Percentiles rank a stretch among this genome's conserved stretches.
Evolutionary conservation across 2,113 vertebrate genomes (phyloP).

Genomic region (Piprites chloris): DNA sequence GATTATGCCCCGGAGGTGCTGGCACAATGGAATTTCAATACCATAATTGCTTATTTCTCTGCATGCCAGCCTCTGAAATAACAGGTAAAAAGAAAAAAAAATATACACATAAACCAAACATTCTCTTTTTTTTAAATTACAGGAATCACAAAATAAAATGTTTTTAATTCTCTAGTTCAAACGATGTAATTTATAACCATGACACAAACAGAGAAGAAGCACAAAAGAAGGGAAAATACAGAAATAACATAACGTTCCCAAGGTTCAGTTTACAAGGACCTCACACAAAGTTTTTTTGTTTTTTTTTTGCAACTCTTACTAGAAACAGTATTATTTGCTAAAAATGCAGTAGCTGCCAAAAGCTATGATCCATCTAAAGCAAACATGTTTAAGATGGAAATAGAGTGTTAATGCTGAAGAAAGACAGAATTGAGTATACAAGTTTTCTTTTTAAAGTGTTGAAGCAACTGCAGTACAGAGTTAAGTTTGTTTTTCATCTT

Average conservation of each 20-base stretch:
- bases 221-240: conserved; percentile 68
- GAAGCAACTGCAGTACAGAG: conserved; percentile 35
- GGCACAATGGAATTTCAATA: conserved; percentile 79
- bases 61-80: conserved; percentile 74
- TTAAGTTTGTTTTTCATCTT: conserved; percentile 45
- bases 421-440: conserved; percentile 68
- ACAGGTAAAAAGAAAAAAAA: conserved; percentile 78
- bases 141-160: conserved; percentile 72
- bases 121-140: conserved; percentile 41
- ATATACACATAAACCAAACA: conserved; percentile 31
- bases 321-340: conserved; percentile 99
- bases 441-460: conserved; percentile 63
- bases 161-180: conserved; percentile 76
- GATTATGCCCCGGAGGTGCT: conserved; percentile 71
- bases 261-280: conserved; percentile 94
- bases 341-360: conserved; percentile 91
- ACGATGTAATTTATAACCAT: conserved; percentile 78
- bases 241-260: conserved; percentile 81
- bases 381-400: conserved; percentile 83
- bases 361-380: conserved; percentile 93
- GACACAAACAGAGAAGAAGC: conserved; percentile 75
- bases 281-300: conserved; percentile 87
- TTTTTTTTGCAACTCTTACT: conserved; percentile 86
- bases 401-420: conserved; percentile 74
- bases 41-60: conserved; percentile 75